Evolutionary conservation across 2,113 vertebrate genomes (phyloP).

Genomic region (Salminus brasiliensis): DNA sequence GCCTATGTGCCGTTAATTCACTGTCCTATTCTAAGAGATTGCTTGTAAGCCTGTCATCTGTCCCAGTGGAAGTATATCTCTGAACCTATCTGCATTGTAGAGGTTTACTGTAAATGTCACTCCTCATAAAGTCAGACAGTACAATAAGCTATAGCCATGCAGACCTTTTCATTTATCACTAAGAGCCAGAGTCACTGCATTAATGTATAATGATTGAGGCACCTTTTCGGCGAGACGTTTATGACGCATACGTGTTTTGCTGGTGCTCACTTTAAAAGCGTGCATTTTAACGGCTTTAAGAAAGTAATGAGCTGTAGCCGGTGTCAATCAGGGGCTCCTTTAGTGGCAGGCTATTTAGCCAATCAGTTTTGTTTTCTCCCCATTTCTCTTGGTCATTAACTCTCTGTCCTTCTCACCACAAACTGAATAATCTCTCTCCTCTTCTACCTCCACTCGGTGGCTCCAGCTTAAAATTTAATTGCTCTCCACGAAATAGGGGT

Average conservation of each 20-base stretch:
- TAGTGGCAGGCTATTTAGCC: constrained; percentile 12
- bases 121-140: neutral
- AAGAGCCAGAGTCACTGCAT: neutral
- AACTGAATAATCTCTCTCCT: constrained; percentile 30
- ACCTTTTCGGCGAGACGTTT: neutral
- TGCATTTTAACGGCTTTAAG: constrained; percentile 2
- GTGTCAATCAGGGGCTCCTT: constrained; percentile 18
- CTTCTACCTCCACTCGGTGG: constrained; percentile 2
- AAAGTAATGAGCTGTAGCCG: constrained; percentile 2
- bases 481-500: constrained; percentile 34
- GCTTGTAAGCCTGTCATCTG: neutral
- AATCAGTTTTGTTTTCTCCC: constrained; percentile 9
- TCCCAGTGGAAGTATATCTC: neutral
- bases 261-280: neutral
- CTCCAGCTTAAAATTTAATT: constrained; percentile 40
- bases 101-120: neutral
- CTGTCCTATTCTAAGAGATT: neutral
- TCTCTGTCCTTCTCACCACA: constrained; percentile 12
- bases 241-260: neutral
- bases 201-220: neutral
- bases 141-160: neutral
- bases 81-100: neutral
- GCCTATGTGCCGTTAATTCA: neutral
- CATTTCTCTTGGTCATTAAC: constrained; percentile 38
- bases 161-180: constrained; percentile 1